Evolutionary conservation across 2,113 vertebrate species (phyloP), one percentile per base, ranked within the genome.

Genomic region (Eupsittula cactorum): DNA sequence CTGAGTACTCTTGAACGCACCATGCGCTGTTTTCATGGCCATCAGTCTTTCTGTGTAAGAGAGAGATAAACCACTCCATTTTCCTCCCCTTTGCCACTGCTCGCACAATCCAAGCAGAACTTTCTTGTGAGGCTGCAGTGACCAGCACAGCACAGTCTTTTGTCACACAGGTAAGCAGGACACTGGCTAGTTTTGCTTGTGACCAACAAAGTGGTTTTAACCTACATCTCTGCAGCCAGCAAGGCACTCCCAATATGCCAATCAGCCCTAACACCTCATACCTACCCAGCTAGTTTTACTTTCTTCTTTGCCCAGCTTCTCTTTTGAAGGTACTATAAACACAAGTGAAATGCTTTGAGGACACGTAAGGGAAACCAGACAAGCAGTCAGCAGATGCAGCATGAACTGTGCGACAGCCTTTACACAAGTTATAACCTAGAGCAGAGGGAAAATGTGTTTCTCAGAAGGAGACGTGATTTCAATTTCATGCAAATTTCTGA

Each of bases 211-310:
- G 76, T 55, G 80, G 52, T 78, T 73, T 76, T 91, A 92, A 84
- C 80, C 74, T 41, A 69, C 91, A 62, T 44, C 74, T 73, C 57
- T 14, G 47, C 20, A 92, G 62, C 80, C 88, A 74, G 68, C 33
- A 83, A 75, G 92, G 81, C 92, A 93, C 90, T 96, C 88, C 96
- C 83, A 82, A 15, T 68, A 44, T 52, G 75, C 86, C 88, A 39
- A 37, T 85, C 90, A 92, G 41, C 80, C 78, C 2, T 49, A 83
- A 71, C 87, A 83, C 92, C 88, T 90, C 92, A 86, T 85, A 95
- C 86, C 70, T 91, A 90, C 95, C 86, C 10, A 57, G 86, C 92
- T 82, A 84, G 90, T 92, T 96, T 95, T 89, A 93, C 93, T 97
- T 96, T 96, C 92, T 84, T 92, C 90, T 87, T 74, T 79, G 74